These are phyloP conservation scores for Lordiphosa clarofinis DNA, from an alignment of 1,140 invertebrate species.

Conservation along the genomic window DNA sequence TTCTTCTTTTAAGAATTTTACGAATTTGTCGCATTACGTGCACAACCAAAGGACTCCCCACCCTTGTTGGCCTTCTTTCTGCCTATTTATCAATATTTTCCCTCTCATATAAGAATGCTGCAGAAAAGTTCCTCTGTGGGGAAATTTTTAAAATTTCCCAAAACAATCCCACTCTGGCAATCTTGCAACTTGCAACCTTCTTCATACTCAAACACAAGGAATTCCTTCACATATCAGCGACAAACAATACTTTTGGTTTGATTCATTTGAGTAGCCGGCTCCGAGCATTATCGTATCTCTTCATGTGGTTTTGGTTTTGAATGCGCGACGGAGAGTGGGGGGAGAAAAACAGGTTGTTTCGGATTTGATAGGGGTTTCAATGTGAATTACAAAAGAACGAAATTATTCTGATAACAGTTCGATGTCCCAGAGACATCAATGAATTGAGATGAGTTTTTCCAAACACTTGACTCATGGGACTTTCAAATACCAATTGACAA, in stretches of 20 bases:
- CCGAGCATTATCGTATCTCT: constrained; percentile 1
- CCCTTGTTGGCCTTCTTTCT: background rate
- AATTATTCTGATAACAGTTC: constrained; percentile 43
- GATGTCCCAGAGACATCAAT: constrained; percentile 28
- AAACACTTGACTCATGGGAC: constrained; percentile 50
- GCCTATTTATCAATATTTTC: background rate
- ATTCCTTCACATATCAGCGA: constrained; percentile 24
- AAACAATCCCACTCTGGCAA: constrained; percentile 31
- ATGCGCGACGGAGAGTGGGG: no score
- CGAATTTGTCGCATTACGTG: no score
- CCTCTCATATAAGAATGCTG: background rate
- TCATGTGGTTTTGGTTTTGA: background rate
- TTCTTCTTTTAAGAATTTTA: no score
- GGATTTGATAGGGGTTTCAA: constrained; percentile 10
- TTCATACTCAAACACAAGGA: constrained; percentile 13
- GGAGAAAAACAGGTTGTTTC: constrained; percentile 36
- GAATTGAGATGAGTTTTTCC: constrained; percentile 21
- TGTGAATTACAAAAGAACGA: constrained; percentile 35
- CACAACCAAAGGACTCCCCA: no score
- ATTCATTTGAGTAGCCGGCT: constrained; percentile 1
- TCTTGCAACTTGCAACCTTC: constrained; percentile 8
- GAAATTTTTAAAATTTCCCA: constrained; percentile 36
- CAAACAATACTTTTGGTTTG: constrained; percentile 24
- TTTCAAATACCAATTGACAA: constrained; percentile 13
- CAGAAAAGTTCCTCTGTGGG: constrained; percentile 10